Conservation (phyloP, 2,113 vertebrate genomes). For the Bujurquina vittata region DNA sequence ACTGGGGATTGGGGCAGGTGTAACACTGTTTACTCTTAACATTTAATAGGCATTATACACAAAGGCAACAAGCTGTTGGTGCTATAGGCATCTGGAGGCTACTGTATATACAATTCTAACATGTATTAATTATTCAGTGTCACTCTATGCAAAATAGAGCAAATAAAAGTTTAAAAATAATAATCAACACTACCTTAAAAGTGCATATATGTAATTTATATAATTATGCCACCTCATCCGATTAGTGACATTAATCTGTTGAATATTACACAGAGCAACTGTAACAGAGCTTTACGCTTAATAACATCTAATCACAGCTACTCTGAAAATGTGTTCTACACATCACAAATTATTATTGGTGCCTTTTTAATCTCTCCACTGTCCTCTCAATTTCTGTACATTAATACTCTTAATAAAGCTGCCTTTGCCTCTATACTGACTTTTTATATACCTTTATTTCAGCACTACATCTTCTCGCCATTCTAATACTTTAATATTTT, state of each 20-base stretch:
- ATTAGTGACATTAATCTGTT: neutral
- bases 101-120: neutral
- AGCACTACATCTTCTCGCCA: neutral
- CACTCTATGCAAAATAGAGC: conserved; percentile 10
- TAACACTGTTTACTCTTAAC: conserved; percentile 46
- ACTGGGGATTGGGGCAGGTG: neutral
- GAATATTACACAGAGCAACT: neutral
- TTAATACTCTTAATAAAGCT: conserved; percentile 1
- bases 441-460: neutral
- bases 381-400: neutral
- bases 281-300: neutral
- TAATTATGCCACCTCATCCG: neutral
- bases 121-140: neutral
- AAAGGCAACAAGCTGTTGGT: neutral
- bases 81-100: neutral
- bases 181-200: neutral
- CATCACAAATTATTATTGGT: neutral
- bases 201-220: neutral
- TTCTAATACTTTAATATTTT: conserved; percentile 5
- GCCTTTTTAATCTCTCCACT: neutral
- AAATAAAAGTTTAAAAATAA: neutral
- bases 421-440: neutral
- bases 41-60: conserved; percentile 9
- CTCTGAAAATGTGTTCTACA: neutral
- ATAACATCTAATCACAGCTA: neutral